Conservation (phyloP, 2,888 invertebrate species). For the Rapana venosa region DNA sequence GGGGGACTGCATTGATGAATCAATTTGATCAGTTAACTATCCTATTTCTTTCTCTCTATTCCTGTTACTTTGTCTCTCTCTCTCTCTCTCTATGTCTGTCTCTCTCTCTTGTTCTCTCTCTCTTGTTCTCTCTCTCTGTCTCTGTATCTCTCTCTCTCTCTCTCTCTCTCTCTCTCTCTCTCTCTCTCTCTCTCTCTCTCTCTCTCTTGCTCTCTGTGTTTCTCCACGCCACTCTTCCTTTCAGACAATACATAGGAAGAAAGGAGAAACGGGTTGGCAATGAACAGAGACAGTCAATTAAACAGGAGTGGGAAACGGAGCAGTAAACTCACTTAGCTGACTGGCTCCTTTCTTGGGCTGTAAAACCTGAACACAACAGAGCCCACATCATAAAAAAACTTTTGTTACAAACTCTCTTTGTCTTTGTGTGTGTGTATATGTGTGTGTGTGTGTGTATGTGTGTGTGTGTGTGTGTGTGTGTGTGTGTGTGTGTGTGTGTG, state of each 20-base stretch:
- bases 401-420: not conserved
- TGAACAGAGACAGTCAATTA: slow-evolving; percentile 22
- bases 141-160: not conserved
- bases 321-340: slow-evolving; percentile 16
- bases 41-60: not conserved
- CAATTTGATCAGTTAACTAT: no score
- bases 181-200: no score
- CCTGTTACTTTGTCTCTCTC: not conserved
- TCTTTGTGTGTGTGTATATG: not conserved
- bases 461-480: not conserved
- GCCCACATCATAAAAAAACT: slow-evolving; percentile 3
- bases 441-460: slow-evolving; percentile 15
- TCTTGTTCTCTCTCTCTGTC: not conserved
- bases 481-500: no score
- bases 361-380: slow-evolving; percentile 8
- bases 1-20: no score
- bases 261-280: not conserved
- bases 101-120: not conserved
- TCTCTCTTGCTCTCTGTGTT: not conserved
- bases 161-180: not conserved
- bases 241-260: not conserved
- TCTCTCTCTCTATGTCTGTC: not conserved
- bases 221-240: not conserved
- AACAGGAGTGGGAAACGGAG: not conserved
- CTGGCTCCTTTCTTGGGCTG: not conserved